These are phyloP conservation scores for Biston betularia DNA, from an alignment of 2,888 invertebrate genomes.

Conservation along the genomic window DNA sequence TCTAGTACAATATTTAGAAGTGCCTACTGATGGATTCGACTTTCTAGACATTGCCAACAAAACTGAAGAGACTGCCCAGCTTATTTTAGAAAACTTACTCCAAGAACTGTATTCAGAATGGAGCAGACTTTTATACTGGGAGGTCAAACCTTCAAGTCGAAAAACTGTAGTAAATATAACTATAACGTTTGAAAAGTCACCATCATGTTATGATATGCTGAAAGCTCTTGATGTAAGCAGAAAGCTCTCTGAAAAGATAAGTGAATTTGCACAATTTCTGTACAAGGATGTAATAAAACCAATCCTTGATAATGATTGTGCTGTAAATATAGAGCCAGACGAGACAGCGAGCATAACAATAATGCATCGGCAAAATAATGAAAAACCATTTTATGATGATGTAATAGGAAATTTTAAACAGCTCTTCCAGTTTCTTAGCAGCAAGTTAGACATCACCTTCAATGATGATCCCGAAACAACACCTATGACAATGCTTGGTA, in stretches of 20 bases:
- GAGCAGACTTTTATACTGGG: constrained; percentile 78
- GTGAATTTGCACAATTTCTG: constrained; percentile 86
- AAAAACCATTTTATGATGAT: constrained; percentile 77
- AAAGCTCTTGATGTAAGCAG: constrained; percentile 73
- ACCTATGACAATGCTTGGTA: constrained; percentile 85
- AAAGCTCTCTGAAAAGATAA: constrained; percentile 78
- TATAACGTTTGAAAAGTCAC: constrained; percentile 66
- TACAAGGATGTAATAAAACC: constrained; percentile 85
- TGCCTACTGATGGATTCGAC: constrained; percentile 79
- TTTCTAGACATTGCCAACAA: constrained; percentile 81
- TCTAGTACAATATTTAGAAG: constrained; percentile 74
- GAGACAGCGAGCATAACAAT: constrained; percentile 68
- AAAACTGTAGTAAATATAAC: constrained; percentile 67
- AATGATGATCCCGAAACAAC: constrained; percentile 55
- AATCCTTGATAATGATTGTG: constrained; percentile 81
- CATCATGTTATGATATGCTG: constrained; percentile 63
- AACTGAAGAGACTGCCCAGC: constrained; percentile 75
- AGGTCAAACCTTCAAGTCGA: constrained; percentile 53
- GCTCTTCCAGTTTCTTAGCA: constrained; percentile 86
- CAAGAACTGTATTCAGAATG: constrained; percentile 80
- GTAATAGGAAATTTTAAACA: constrained; percentile 86
- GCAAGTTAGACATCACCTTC: constrained; percentile 79
- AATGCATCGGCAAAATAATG: constrained; percentile 66
- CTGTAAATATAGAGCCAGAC: constrained; percentile 73
- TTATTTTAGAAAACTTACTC: constrained; percentile 76